Conservation (phyloP, 2,888 invertebrate genomes). For the Matsumyia berberina region DNA sequence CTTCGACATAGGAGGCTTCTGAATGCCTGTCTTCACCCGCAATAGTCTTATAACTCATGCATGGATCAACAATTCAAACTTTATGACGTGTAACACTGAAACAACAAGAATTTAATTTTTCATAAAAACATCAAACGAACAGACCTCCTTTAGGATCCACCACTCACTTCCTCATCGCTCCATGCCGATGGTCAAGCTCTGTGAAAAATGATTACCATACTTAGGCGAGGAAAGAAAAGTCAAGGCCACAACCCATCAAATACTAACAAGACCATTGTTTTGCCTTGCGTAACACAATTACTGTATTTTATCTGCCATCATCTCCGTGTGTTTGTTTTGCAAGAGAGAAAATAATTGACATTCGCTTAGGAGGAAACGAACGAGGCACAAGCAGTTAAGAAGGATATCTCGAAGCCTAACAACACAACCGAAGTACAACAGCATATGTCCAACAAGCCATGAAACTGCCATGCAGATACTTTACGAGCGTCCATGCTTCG, state of each 20-base stretch:
- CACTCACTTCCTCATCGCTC: conserved; percentile 24
- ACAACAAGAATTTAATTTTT: not conserved
- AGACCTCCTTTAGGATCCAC: not conserved
- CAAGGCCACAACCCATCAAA: conserved; percentile 72
- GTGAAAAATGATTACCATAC: conserved; percentile 45
- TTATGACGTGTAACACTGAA: too few relatives aligned
- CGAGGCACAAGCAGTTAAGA: conserved; percentile 43
- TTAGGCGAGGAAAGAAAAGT: conserved; percentile 32
- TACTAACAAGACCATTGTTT: conserved; percentile 77
- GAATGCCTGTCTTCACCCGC: too few relatives aligned
- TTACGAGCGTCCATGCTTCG: conserved; percentile 69
- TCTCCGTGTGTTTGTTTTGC: conserved; percentile 30
- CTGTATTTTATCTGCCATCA: conserved; percentile 68
- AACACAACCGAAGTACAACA: conserved; percentile 40
- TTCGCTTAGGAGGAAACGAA: conserved; percentile 62
- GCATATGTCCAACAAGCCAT: conserved; percentile 68
- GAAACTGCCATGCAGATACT: conserved; percentile 68
- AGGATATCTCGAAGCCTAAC: conserved; percentile 43
- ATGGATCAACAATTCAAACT: too few relatives aligned
- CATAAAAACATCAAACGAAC: not conserved
- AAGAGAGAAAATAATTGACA: conserved; percentile 72
- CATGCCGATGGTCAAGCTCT: not conserved
- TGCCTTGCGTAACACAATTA: conserved; percentile 67
- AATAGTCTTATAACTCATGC: too few relatives aligned
- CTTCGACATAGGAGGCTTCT: too few relatives aligned